Conservation (phyloP, 2,797 vertebrate genomes). For the Intellagama lesueurii region DNA sequence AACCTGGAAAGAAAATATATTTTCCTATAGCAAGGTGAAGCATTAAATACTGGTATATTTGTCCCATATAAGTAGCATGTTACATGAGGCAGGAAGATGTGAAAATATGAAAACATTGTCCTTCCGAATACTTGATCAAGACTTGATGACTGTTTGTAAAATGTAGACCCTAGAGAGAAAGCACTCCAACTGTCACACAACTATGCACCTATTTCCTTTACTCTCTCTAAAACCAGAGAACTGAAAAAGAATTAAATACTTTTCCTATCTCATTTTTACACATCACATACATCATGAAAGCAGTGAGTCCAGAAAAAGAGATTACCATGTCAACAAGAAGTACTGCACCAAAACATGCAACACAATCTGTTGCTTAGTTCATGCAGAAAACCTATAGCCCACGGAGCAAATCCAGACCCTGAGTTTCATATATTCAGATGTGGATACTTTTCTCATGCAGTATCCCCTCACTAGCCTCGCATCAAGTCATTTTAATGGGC, state of each 20-base stretch:
- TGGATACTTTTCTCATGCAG: background rate
- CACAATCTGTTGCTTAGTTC: background rate
- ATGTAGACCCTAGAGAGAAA: too few species aligned
- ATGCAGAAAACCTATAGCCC: background rate
- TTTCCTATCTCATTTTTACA: background rate
- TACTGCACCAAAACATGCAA: background rate
- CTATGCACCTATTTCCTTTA: background rate
- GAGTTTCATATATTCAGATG: too few species aligned
- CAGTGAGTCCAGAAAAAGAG: background rate
- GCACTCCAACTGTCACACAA: background rate
- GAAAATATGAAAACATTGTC: background rate
- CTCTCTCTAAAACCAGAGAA: background rate
- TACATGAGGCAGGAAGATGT: background rate
- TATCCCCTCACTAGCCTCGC: background rate
- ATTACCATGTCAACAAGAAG: background rate
- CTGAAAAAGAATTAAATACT: background rate
- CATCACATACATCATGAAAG: background rate
- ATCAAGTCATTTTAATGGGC: too few species aligned
- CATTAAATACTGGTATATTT: background rate
- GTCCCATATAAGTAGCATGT: background rate
- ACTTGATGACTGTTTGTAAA: background rate
- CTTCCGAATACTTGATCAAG: background rate
- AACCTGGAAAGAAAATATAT: background rate
- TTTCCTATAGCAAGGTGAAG: background rate
- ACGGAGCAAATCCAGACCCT: background rate